Conservation (phyloP, 2,797 vertebrate genomes). For the Spinibarbus caldwelli region DNA sequence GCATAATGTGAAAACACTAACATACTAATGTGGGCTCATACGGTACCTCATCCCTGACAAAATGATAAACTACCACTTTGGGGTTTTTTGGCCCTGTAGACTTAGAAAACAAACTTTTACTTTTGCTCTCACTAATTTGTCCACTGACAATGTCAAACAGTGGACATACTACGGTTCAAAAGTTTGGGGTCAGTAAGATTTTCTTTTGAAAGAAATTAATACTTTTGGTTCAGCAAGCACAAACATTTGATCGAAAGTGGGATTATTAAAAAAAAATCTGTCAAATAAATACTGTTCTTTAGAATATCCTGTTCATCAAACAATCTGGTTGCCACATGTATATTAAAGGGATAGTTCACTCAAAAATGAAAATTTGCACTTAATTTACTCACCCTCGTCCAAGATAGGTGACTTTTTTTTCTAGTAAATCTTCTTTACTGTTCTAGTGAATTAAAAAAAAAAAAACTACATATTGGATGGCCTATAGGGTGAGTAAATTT, state of each 20-base stretch:
- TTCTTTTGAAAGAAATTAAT: not conserved
- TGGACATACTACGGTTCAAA: not conserved
- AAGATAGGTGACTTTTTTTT: not conserved
- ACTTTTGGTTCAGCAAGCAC: not conserved
- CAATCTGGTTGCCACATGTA: not conserved
- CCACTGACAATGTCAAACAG: not conserved
- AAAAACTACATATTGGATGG: not conserved
- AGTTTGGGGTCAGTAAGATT: not conserved
- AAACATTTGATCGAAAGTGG: not conserved
- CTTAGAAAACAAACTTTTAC: not conserved
- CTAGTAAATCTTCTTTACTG: not conserved
- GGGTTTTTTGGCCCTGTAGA: not conserved
- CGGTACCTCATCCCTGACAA: not conserved
- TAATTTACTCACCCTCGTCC: not conserved
- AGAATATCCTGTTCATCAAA: not conserved
- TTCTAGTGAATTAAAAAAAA: not conserved
- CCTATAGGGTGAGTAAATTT: not conserved
- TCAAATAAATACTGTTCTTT: not conserved
- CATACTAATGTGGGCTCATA: not conserved
- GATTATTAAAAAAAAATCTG: not conserved
- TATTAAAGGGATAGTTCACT: not conserved
- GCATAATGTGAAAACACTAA: not conserved
- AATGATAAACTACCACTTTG: not conserved
- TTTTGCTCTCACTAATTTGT: not conserved
- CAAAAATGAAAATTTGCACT: too few relatives aligned